Base-by-base conservation (phyloP, 2,113 vertebrate species). In the Neodontobutis hainanensis region DNA sequence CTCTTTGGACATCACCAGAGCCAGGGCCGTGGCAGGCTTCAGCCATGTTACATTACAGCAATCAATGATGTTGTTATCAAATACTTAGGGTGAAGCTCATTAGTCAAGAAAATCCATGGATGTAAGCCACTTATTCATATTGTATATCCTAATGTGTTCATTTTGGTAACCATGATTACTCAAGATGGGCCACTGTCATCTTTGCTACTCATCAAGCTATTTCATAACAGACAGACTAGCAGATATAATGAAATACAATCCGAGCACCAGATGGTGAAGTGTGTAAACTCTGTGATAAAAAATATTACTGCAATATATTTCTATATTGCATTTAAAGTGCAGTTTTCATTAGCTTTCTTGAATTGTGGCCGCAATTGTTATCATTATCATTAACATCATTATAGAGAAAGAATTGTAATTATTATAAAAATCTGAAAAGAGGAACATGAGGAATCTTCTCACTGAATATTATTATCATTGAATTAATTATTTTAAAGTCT, bases 21-120 rank as follows among this genome's bases (percentile, higher is more conserved):
- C 66, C 76, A 77, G 64, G 59, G 35, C 61, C 61, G 55, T 52
- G 27, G 72, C 71, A 46, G 63, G 72, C 67, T 46, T 48, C 60
- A 27, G 63, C 70, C 80, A 73, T 82, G 82, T 85, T 69, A 73
- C 76, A 78, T 90, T 86, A 79, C 87, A 87, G 68, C 70, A 87
- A 92, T 87, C 74, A 83, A 63, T 85, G 81, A 27, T 75, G 85
- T 89, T 80, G 91, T 77, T 90, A 90, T 90, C 84, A 88, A 91
- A 89, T 90, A 87, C 92, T 92, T 83, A 87, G 82, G 61, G 58
- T 62, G 82, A 88, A 92, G 82, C 84, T 92, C 87, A 90, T 89
- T 91, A 93, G 78, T 83, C 71, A 78, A 51, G 66, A 40, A 34
- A 91, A 91, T 90, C 78, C 65, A 77, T 87, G 74, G 19, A 84